Evolutionary conservation across 2,797 vertebrate genomes (phyloP).

Genomic region (Aulostomus chinensis): DNA sequence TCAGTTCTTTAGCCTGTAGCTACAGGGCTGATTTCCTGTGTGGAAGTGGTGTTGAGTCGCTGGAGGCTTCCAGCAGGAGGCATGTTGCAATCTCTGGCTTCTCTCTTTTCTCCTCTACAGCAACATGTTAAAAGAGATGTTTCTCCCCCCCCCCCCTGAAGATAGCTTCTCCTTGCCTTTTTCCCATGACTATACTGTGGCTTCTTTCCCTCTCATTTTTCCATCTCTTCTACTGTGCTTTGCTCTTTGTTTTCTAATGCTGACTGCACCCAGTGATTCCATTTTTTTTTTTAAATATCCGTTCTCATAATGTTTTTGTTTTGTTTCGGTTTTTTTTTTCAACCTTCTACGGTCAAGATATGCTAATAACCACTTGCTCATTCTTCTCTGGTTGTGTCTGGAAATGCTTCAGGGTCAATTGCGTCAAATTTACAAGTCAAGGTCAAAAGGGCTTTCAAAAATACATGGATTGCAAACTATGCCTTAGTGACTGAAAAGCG

Average conservation of each 20-base stretch:
- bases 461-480: too few relatives aligned
- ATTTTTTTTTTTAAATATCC: too few relatives aligned
- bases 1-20: slow-evolving; percentile 27
- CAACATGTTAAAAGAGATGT: slow-evolving; percentile 36
- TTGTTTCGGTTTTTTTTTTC: slow-evolving; percentile 6
- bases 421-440: slow-evolving; percentile 19
- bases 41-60: slow-evolving; percentile 26
- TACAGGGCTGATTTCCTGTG: slow-evolving; percentile 34
- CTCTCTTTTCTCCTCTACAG: background rate
- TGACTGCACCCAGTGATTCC: background rate
- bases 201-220: slow-evolving; percentile 8
- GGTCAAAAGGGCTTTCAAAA: background rate
- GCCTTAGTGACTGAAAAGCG: too few relatives aligned
- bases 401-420: background rate
- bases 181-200: slow-evolving; percentile 18
- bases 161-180: background rate
- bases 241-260: background rate
- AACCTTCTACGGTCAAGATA: too few relatives aligned
- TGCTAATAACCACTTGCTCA: slow-evolving; percentile 26
- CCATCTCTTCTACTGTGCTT: slow-evolving; percentile 5
- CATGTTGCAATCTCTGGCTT: slow-evolving; percentile 13
- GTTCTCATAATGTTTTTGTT: background rate
- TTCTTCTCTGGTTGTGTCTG: background rate
- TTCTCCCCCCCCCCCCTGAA: slow-evolving; percentile 1
- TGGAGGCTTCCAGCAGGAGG: slow-evolving; percentile 37